Conservation (phyloP, 1,140 invertebrate genomes). For the Zaprionus kolodkinae region DNA sequence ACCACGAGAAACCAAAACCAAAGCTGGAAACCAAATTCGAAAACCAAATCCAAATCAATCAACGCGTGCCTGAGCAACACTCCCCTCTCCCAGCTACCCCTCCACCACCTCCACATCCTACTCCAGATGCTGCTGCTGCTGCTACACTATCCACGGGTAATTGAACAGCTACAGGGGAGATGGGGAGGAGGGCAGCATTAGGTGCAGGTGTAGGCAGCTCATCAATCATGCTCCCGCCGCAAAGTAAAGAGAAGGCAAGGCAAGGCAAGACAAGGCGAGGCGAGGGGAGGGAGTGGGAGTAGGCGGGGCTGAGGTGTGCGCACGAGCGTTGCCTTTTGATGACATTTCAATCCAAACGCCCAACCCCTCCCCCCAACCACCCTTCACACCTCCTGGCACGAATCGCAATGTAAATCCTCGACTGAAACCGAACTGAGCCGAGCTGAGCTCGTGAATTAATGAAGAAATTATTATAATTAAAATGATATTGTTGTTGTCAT, state of each 20-base stretch:
- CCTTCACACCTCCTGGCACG: not conserved
- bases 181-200: not conserved
- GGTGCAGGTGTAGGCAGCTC: conserved; percentile 3
- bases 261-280: not conserved
- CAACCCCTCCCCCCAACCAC: not conserved
- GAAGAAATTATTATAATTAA: conserved; percentile 59
- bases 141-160: conserved; percentile 17
- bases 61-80: conserved; percentile 20
- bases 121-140: no score
- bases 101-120: not conserved
- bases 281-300: not conserved
- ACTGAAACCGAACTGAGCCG: not conserved
- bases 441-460: conserved; percentile 38
- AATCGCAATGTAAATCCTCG: conserved; percentile 3
- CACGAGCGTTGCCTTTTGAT: conserved; percentile 14
- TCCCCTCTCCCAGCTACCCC: not conserved
- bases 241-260: not conserved
- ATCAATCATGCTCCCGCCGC: conserved; percentile 39
- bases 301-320: not conserved
- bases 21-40: not conserved
- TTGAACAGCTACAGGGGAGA: conserved; percentile 4
- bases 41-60: conserved; percentile 40
- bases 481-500: conserved; percentile 15
- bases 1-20: conserved; percentile 11
- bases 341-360: conserved; percentile 31